Evolutionary conservation across 2,888 invertebrate species (phyloP).

Genomic region (Hypsopygia costalis): DNA sequence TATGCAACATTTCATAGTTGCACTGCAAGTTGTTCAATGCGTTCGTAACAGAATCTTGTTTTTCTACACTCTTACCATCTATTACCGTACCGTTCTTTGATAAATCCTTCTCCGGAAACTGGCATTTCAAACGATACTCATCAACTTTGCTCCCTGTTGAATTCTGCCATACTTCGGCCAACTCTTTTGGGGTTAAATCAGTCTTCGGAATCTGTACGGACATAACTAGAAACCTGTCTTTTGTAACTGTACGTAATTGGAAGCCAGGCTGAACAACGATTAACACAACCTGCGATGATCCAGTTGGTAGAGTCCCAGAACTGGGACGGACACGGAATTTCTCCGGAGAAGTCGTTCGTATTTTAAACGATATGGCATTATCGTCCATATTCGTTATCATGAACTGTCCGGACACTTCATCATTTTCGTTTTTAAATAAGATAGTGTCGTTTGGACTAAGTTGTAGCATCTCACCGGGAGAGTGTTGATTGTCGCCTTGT

Average conservation of each 20-base stretch:
- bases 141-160: conserved; percentile 82
- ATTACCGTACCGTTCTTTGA: conserved; percentile 48
- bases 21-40: conserved; percentile 75
- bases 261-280: conserved; percentile 89
- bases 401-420: conserved; percentile 84
- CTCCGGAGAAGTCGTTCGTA: conserved; percentile 97
- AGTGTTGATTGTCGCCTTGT: conserved; percentile 56
- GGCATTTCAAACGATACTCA: conserved; percentile 87
- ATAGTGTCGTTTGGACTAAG: conserved; percentile 86
- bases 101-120: conserved; percentile 71
- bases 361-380: conserved; percentile 80
- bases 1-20: conserved; percentile 49
- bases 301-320: conserved; percentile 86
- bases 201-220: conserved; percentile 84
- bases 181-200: conserved; percentile 80
- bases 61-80: conserved; percentile 75
- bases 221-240: conserved; percentile 95
- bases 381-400: conserved; percentile 85
- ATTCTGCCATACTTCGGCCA: conserved; percentile 88
- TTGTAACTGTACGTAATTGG: conserved; percentile 83
- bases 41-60: conserved; percentile 86
- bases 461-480: conserved; percentile 79
- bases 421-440: conserved; percentile 83
- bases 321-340: conserved; percentile 96
- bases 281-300: conserved; percentile 82